These are phyloP conservation scores for Hecatera dysodea DNA, from an alignment of 2,888 invertebrate genomes.

Conservation along the genomic window DNA sequence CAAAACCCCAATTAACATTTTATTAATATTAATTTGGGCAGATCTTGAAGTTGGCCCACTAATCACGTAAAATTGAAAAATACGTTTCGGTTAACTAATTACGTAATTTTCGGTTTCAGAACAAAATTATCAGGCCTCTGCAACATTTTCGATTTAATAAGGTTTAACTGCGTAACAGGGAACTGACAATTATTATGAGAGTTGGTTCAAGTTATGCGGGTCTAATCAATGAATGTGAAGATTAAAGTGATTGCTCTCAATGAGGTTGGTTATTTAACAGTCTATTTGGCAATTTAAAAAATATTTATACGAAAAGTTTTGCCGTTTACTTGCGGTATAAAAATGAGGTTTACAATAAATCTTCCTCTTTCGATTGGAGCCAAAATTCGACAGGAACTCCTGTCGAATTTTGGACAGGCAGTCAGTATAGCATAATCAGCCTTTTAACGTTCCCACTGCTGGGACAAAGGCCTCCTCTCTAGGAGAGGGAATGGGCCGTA, in stretches of 20 bases:
- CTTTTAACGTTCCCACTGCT: no score
- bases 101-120: slow-evolving; percentile 35
- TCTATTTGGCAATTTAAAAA: slow-evolving; percentile 46
- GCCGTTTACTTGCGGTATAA: slow-evolving; percentile 25
- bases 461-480: no score
- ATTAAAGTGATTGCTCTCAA: slow-evolving; percentile 64
- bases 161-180: slow-evolving; percentile 46
- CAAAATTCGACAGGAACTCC: no score
- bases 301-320: slow-evolving; percentile 48
- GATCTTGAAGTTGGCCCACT: neutral
- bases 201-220: slow-evolving; percentile 54
- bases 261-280: slow-evolving; percentile 48
- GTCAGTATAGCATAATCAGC: no score
- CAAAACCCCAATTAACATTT: neutral
- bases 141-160: slow-evolving; percentile 46
- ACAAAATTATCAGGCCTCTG: slow-evolving; percentile 36
- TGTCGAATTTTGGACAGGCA: no score
- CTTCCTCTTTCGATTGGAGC: neutral
- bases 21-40: neutral
- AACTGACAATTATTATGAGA: slow-evolving; percentile 60
- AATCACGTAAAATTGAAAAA: slow-evolving; percentile 15
- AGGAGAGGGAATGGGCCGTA: no score
- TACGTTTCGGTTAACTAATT: slow-evolving; percentile 24
- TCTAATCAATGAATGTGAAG: slow-evolving; percentile 52
- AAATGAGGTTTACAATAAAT: slow-evolving; percentile 25